These are phyloP conservation scores for Eueides isabella DNA, from an alignment of 1,140 invertebrate genomes.

Conservation along the genomic window DNA sequence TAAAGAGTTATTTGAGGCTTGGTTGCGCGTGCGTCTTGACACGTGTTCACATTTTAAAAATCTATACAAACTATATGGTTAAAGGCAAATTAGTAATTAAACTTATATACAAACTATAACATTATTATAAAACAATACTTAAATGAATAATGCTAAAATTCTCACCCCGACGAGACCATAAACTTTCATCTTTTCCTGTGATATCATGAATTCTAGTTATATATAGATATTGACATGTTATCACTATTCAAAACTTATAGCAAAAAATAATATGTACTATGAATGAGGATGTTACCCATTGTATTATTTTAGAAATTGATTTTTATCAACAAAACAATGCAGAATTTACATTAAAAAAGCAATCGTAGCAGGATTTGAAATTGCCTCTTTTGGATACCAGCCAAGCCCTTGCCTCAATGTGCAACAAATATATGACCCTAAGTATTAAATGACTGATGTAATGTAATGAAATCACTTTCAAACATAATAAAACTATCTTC, in stretches of 20 bases:
- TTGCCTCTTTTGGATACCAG: background rate
- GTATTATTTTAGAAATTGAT: background rate
- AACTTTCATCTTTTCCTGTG: no score
- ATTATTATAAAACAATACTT: background rate
- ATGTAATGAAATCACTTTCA: background rate
- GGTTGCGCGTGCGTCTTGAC: slow-evolving; percentile 7
- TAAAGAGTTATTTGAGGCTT: slow-evolving; percentile 21
- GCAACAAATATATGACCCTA: background rate
- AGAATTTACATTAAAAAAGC: background rate
- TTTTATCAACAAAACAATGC: background rate
- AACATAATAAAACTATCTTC: background rate
- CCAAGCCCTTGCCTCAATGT: background rate
- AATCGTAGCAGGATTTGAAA: background rate
- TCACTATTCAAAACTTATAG: no score
- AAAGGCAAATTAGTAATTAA: slow-evolving; percentile 8
- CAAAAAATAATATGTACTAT: no score
- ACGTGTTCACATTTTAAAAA: slow-evolving; percentile 8
- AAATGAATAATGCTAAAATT: background rate
- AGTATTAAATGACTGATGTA: background rate
- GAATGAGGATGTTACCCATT: background rate
- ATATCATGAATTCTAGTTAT: no score
- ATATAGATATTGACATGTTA: no score
- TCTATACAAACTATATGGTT: background rate
- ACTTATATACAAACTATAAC: background rate
- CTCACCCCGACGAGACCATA: no score